Evolutionary conservation across 1,140 invertebrate species (phyloP).

Genomic region (Drosophila pectinifera): DNA sequence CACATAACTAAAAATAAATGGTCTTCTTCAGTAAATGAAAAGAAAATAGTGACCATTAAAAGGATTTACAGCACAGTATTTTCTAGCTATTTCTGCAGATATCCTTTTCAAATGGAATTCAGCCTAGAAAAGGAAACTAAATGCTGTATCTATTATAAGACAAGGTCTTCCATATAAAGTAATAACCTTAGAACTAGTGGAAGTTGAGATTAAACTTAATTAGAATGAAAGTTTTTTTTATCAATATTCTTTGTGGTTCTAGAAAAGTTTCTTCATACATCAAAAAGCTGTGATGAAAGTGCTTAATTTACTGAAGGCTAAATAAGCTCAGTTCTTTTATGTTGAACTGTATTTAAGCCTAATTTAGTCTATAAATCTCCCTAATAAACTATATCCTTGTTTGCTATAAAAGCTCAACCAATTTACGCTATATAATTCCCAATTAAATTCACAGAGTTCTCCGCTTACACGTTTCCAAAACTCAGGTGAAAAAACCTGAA

Average conservation of each 20-base stretch:
- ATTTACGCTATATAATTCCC: neutral
- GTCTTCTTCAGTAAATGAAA: constrained; percentile 13
- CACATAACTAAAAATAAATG: constrained; percentile 10
- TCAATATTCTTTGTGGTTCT: too few species aligned
- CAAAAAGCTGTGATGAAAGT: too few species aligned
- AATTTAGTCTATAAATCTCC: too few species aligned
- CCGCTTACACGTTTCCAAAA: neutral
- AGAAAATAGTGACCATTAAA: constrained; percentile 11
- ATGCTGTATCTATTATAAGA: constrained; percentile 1
- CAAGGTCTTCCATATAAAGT: neutral
- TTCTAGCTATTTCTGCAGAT: constrained; percentile 5
- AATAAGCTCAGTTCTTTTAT: too few species aligned
- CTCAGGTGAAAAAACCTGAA: neutral
- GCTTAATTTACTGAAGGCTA: too few species aligned
- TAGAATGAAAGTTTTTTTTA: too few species aligned
- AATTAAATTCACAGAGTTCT: neutral
- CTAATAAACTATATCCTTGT: too few species aligned
- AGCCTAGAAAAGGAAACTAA: too few species aligned
- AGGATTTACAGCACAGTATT: constrained; percentile 8
- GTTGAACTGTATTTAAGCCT: neutral
- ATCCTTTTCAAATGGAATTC: neutral
- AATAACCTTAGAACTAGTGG: too few species aligned
- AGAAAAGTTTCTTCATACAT: too few species aligned
- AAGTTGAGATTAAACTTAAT: too few species aligned
- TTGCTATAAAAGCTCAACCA: too few species aligned